Evolutionary conservation across 2,888 invertebrate genomes (phyloP).

Genomic region (Micoletzkya japonica): DNA sequence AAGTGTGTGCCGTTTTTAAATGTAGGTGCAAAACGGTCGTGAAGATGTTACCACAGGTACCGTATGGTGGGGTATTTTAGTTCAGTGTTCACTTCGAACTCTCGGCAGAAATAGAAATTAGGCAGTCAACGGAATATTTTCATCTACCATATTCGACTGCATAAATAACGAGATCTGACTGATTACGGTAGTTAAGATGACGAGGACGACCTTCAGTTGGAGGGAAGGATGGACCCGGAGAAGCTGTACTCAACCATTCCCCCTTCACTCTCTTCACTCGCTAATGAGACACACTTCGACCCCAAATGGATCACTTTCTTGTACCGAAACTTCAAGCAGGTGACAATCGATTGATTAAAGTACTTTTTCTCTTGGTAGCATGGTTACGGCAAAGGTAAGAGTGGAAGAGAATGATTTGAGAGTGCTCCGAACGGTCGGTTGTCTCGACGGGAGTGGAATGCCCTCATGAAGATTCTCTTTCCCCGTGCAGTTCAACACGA

Average conservation of each 20-base stretch:
- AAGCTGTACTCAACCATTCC: conserved; percentile 23
- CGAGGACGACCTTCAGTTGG: conserved; percentile 26
- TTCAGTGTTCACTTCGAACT: not conserved
- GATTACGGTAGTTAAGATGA: not conserved
- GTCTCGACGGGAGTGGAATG: conserved; percentile 50
- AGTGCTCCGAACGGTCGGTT: conserved; percentile 56
- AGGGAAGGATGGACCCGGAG: conserved; percentile 14
- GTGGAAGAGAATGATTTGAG: conserved; percentile 32
- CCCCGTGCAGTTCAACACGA: conserved; percentile 29
- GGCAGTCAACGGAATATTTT: not conserved
- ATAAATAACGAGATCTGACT: not conserved
- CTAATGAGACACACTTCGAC: conserved; percentile 36
- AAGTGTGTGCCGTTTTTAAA: no score
- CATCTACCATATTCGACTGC: not conserved
- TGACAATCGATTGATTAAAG: conserved; percentile 10
- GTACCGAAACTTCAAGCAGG: conserved; percentile 60
- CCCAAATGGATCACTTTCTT: conserved; percentile 58
- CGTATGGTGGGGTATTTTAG: no score
- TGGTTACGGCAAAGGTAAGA: not conserved
- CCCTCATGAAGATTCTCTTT: conserved; percentile 52
- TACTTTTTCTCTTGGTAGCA: not conserved
- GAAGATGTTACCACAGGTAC: no score
- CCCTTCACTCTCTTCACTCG: conserved; percentile 11
- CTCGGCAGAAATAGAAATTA: not conserved
- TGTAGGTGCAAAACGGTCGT: no score